Base-by-base conservation (phyloP, 2,113 vertebrate genomes). In the Cynoglossus semilaevis region DNA sequence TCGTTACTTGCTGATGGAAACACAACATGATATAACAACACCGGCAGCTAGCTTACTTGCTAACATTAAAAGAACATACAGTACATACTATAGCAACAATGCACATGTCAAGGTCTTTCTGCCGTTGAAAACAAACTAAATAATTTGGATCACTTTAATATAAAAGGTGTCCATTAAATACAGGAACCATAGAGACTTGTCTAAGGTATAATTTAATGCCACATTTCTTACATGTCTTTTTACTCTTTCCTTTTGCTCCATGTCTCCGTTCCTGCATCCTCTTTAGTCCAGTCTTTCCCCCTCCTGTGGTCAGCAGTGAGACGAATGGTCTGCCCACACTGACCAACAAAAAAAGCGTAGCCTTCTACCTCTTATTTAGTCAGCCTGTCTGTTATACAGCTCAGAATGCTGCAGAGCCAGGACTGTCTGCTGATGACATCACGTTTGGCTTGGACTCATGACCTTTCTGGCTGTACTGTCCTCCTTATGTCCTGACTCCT, bases 241-340 rank as follows among this genome's bases (percentile, higher is more conserved):
- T 17, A 5, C 46, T 16, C 35, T 2, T 53, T 41, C 35, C 47
- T 58, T n/a, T 3, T 14, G 35, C 56, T 42, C 51, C 12, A 48
- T 55, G 53, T 65, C 36, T 1, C 46, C 18, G 44, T 65, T 62
- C 55, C 40, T 47, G 48, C 22, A 16, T 22, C 38, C 15, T 16
- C 34, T 45, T n/a, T 10, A 8, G 5, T 15, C 15, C 55, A 15
- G 1, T 35, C 38, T 52, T 48, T n/a, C 61, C 54, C n/a, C 64
- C 40, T 35, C 60, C 76, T 84, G 83, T 50, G 79, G 77, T 74
- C 38, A 54, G 51, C 66, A 81, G 63, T 79, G 75, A 82, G 81
- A 85, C 82, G 37, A 72, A 81, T 63, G 81, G 81, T 79, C 79
- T 82, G 10, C 58, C 81, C 86, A 58, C 84, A 81, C 59, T 48